A percentile compares a stretch with the other conserved stretches of the same genome.
Conservation (phyloP, 2,888 invertebrate genomes). For the Hyalella azteca region DNA sequence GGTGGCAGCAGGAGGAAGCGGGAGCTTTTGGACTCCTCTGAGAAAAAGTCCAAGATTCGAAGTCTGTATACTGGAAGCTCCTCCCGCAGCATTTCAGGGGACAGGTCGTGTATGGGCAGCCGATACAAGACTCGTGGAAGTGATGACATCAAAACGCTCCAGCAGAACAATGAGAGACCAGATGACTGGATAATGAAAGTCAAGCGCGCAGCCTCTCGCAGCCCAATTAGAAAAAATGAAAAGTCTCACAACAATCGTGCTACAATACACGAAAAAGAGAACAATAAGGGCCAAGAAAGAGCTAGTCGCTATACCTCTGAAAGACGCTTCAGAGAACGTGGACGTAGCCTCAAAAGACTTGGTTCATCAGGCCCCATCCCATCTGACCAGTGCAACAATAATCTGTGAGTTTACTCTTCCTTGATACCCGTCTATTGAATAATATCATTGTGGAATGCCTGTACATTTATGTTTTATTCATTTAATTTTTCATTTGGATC, state of each 20-base stretch:
- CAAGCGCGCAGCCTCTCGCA: slow-evolving; percentile 1
- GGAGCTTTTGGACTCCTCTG: slow-evolving; percentile 42
- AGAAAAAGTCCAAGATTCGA: slow-evolving; percentile 41
- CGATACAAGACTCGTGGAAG: background rate
- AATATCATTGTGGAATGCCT: no score
- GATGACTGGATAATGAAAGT: slow-evolving; percentile 37
- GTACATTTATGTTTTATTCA: no score
- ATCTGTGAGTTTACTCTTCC: slow-evolving; percentile 30
- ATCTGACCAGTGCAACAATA: slow-evolving; percentile 19
- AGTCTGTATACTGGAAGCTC: background rate
- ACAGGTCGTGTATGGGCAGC: background rate
- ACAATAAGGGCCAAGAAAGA: slow-evolving; percentile 13
- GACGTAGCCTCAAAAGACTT: slow-evolving; percentile 5
- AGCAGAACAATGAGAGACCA: slow-evolving; percentile 21
- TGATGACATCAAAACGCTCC: background rate
- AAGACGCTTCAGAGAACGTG: background rate
- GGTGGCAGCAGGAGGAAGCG: slow-evolving; percentile 43
- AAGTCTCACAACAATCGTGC: background rate
- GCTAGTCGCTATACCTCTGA: background rate
- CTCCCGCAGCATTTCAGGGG: background rate
- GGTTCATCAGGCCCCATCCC: slow-evolving; percentile 3
- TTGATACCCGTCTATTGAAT: no score
- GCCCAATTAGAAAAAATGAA: background rate
- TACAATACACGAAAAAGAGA: background rate
- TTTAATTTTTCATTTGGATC: no score